These are phyloP conservation scores for Australoheros scitulus DNA, from an alignment of 2,113 vertebrate genomes.

Conservation along the genomic window DNA sequence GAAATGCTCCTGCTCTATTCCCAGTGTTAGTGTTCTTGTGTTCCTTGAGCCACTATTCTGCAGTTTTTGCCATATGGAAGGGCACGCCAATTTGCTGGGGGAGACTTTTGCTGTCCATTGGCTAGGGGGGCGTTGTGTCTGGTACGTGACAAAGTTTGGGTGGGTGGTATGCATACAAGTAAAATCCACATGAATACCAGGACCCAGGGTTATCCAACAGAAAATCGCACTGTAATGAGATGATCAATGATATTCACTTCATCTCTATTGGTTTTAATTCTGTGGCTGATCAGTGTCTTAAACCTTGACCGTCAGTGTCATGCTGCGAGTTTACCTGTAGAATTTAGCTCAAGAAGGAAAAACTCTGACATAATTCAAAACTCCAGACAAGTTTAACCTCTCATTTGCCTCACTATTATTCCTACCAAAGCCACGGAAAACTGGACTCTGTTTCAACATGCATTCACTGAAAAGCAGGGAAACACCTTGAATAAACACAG, in stretches of 20 bases:
- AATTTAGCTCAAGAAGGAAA: not conserved
- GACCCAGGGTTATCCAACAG: no score
- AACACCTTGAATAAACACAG: slow-evolving; percentile 28
- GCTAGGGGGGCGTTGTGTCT: not conserved
- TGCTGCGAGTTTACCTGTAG: not conserved
- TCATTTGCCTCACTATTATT: not conserved
- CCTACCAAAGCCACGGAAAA: not conserved
- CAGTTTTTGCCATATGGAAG: not conserved
- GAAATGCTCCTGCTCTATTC: not conserved
- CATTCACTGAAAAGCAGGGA: slow-evolving; percentile 10
- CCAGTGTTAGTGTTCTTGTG: not conserved
- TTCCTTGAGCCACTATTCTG: no score
- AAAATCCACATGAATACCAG: not conserved
- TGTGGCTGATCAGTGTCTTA: not conserved
- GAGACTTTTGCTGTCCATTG: not conserved
- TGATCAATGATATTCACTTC: no score
- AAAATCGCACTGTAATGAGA: no score
- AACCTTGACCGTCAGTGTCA: not conserved
- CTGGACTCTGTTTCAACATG: not conserved
- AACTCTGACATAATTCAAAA: not conserved
- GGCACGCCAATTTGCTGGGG: not conserved
- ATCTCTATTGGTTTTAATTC: not conserved
- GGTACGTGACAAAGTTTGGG: not conserved
- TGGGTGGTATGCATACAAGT: not conserved
- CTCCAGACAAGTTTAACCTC: slow-evolving; percentile 6